A percentile compares a stretch with the other conserved stretches of the same genome.
Evolutionary conservation across 2,888 invertebrate species (phyloP).

Genomic region (Melanchra persicariae): DNA sequence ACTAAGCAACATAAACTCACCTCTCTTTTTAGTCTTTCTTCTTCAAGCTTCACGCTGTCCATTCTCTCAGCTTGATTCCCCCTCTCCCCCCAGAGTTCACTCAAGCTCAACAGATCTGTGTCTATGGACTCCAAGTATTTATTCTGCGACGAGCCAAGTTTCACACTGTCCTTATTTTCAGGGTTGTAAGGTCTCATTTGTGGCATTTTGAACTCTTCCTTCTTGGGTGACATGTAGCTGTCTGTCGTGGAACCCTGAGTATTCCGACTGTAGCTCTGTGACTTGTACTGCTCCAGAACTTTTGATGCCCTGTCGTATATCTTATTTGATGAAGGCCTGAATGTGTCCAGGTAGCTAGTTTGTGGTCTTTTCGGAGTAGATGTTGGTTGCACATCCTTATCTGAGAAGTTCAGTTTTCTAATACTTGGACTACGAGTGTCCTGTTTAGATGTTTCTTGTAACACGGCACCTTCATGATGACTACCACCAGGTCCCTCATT

Average conservation of each 20-base stretch:
- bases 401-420: constrained; percentile 82
- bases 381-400: constrained; percentile 85
- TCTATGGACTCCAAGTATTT: constrained; percentile 83
- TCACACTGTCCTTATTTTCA: constrained; percentile 76
- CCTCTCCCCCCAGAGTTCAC: constrained; percentile 92
- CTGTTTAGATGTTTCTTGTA: constrained; percentile 60
- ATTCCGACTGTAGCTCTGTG: constrained; percentile 76
- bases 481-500: constrained; percentile 62
- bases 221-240: constrained; percentile 75
- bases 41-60: constrained; percentile 91
- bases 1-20: constrained; percentile 83
- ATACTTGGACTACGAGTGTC: constrained; percentile 77
- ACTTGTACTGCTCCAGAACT: constrained; percentile 86
- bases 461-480: constrained; percentile 62
- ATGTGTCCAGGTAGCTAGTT: constrained; percentile 74
- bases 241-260: constrained; percentile 74
- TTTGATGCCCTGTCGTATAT: constrained; percentile 85
- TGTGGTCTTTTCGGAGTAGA: constrained; percentile 84
- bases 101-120: constrained; percentile 89
- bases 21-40: constrained; percentile 94
- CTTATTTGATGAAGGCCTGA: constrained; percentile 85
- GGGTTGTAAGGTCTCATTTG: constrained; percentile 82
- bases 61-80: constrained; percentile 78
- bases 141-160: constrained; percentile 72
- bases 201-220: constrained; percentile 85